Percentiles rank a stretch among this genome's conserved stretches.
Evolutionary conservation across 2,113 vertebrate species (phyloP).

Genomic region (Orycteropus afer): DNA sequence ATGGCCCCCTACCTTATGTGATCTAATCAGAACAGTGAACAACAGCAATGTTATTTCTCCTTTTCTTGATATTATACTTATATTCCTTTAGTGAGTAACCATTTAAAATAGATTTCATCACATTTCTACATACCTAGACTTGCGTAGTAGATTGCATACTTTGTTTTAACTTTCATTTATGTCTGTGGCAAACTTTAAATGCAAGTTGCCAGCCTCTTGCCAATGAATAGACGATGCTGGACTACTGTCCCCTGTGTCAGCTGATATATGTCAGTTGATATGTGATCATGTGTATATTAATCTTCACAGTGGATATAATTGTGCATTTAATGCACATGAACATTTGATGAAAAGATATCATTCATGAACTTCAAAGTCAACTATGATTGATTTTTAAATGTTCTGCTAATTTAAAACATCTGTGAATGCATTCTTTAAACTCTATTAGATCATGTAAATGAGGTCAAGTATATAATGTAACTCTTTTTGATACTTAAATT

Average conservation of each 20-base stretch:
- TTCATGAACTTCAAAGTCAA: slow-evolving; percentile 27
- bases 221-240: background rate
- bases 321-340: background rate
- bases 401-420: background rate
- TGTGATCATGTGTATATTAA: background rate
- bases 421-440: too few species aligned
- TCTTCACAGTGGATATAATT: background rate
- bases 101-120: background rate
- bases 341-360: slow-evolving; percentile 22
- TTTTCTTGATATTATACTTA: background rate
- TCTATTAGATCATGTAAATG: background rate
- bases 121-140: background rate
- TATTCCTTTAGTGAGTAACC: background rate
- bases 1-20: background rate
- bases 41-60: background rate
- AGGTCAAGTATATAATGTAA: background rate
- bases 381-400: slow-evolving; percentile 47
- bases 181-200: slow-evolving; percentile 16
- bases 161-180: slow-evolving; percentile 13
- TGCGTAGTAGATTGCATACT: background rate
- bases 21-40: background rate
- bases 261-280: background rate
- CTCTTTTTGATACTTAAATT: background rate
- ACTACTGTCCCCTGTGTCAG: background rate
- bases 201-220: background rate